These are phyloP conservation scores for Callithrix jacchus DNA, from an alignment of 2,113 vertebrate genomes.

Conservation along the genomic window DNA sequence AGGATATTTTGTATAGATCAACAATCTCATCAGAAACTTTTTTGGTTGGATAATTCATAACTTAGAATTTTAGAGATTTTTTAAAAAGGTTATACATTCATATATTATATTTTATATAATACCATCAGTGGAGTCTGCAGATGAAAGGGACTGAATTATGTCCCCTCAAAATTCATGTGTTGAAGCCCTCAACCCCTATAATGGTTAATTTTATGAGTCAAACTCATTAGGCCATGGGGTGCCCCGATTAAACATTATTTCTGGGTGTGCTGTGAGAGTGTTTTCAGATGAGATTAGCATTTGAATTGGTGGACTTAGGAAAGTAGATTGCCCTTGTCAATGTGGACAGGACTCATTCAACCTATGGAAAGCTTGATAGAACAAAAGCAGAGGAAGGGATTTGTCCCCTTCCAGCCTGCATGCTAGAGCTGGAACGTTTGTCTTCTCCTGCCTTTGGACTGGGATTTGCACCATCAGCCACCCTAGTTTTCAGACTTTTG, in stretches of 20 bases:
- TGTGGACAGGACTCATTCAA: too few species aligned
- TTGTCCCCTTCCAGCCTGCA: neutral
- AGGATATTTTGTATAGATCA: neutral
- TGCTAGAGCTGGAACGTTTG: neutral
- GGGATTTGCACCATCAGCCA: neutral
- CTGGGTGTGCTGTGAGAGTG: neutral
- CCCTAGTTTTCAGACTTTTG: neutral
- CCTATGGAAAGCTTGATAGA: too few species aligned
- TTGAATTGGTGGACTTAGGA: neutral
- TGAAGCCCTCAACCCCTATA: neutral
- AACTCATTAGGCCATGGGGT: neutral
- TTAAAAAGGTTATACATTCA: neutral
- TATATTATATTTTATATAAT: neutral
- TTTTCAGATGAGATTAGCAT: neutral
- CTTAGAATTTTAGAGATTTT: neutral
- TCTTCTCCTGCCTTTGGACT: neutral
- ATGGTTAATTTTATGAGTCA: neutral
- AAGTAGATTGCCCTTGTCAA: neutral
- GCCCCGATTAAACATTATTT: neutral
- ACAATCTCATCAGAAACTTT: neutral
- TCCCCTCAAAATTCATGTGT: neutral
- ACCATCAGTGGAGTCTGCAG: neutral
- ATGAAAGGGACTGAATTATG: neutral
- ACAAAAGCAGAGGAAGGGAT: neutral
- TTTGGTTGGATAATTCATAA: neutral